Conservation (phyloP, 2,797 vertebrate genomes). For the Malurus leucopterus region DNA sequence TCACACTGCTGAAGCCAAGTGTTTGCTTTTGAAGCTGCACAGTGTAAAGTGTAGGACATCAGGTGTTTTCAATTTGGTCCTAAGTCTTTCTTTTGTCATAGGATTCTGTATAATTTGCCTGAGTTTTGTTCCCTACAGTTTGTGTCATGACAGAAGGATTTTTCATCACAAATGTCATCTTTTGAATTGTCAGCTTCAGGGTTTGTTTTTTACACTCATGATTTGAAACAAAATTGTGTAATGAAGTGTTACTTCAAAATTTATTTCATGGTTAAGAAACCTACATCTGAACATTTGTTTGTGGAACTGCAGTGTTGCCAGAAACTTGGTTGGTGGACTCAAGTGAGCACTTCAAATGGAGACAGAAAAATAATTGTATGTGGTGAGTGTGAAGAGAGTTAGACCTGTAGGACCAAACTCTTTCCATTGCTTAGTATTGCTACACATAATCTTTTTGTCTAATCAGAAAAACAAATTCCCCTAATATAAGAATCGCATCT, state of each 20-base stretch:
- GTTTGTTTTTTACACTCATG: not conserved
- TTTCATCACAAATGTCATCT: not conserved
- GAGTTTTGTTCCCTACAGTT: not conserved
- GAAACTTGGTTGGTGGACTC: not conserved
- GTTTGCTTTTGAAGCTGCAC: not conserved
- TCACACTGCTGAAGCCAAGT: not conserved
- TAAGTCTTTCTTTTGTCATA: not conserved
- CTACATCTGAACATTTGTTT: not conserved
- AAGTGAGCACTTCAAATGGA: not conserved
- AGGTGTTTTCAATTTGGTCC: not conserved
- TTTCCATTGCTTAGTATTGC: not conserved
- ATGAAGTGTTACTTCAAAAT: not conserved
- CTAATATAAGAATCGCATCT: not conserved
- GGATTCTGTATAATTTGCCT: not conserved
- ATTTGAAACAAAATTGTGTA: not conserved
- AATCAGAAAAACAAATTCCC: not conserved
- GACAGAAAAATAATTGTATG: not conserved
- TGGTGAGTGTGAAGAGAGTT: not conserved
- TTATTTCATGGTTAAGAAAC: not conserved
- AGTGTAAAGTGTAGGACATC: not conserved
- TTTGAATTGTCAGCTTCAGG: not conserved
- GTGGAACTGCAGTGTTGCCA: not conserved
- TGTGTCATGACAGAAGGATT: not conserved
- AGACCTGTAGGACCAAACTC: not conserved
- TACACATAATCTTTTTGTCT: not conserved